Base-by-base conservation (phyloP, 2,888 invertebrate genomes). In the Holacanthella duospinosa region DNA sequence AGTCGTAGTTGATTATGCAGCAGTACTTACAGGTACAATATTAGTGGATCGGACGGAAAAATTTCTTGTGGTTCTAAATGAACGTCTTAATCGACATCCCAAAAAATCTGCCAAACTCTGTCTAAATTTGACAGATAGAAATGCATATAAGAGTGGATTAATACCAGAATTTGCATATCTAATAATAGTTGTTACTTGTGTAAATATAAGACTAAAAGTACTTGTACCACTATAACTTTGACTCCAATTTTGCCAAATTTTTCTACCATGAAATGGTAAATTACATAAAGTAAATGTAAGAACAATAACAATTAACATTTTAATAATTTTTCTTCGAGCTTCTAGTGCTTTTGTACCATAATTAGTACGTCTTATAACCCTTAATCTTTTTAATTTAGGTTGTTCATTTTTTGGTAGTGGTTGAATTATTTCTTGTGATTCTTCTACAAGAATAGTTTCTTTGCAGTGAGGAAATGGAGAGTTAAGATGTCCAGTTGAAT, bases 131-230 rank as follows among this genome's bases (percentile, higher is more conserved):
- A 86, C 84, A 1, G 85, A 85, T 60, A 93, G 80, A 76, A 93
- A 89, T 2, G 93, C 93, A 78, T 93, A 94, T 9, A 94, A 81
- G 60, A 93, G 80, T 0, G 93, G 93, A 79, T 94, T 93, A 68
- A 93, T 84, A 57, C 87, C 93, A 24, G 91, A 92, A 80, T 93
- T 93, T 78, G 89, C 85, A 77, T 92, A 94, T 54, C 92, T 85
- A 71, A 91, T 83, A 66, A 93, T 83, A 78, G 89, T 92, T 27
- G 91, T 90, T 66, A 90, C 81, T 1, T 93, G 92, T 12, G 91
- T 90, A 66, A 92, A 81, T 24, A 88, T 79, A 6, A 86, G 85
- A 74, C 87, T 86, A 76, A 89, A 87, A 75, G 86, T 84, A 66
- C 86, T 84, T 73, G 84, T 82, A 66, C 87, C 87, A 69, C 84